Evolutionary conservation across 1,140 invertebrate genomes (phyloP).

Genomic region (Periplaneta americana): DNA sequence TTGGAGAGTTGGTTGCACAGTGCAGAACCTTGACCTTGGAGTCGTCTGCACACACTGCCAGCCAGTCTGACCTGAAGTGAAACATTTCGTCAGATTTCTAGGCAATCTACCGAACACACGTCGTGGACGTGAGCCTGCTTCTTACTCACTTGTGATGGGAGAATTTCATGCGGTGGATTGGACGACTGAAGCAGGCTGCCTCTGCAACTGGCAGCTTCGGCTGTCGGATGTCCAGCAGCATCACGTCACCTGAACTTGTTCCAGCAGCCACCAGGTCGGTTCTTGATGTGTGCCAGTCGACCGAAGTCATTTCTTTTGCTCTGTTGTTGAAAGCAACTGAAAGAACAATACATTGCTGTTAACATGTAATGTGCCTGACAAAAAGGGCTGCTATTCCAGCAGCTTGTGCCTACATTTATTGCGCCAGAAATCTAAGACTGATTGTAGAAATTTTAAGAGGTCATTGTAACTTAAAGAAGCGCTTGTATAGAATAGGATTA

Average conservation of each 20-base stretch:
- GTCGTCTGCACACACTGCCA: slow-evolving; percentile 23
- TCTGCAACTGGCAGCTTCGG: neutral
- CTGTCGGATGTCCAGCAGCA: slow-evolving; percentile 1
- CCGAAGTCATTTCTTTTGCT: neutral
- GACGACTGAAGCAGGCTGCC: neutral
- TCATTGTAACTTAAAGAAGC: no score
- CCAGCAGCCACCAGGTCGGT: neutral
- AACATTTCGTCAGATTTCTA: neutral
- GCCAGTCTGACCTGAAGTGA: slow-evolving; percentile 14
- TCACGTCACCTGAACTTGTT: neutral
- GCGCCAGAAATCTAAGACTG: no score
- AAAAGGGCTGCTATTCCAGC: no score
- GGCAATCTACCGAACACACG: neutral
- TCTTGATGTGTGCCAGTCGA: neutral
- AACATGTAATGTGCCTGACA: no score
- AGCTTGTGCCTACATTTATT: no score
- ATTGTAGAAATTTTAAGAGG: no score
- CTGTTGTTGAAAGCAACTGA: neutral
- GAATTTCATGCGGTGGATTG: slow-evolving; percentile 4
- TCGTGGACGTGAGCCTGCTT: neutral
- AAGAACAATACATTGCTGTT: no score
- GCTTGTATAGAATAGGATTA: no score
- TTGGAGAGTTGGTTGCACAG: neutral
- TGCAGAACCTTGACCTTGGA: slow-evolving; percentile 21
- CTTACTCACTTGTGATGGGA: neutral